These are phyloP conservation scores for Tetropium fuscum DNA, from an alignment of 2,888 invertebrate genomes.

Conservation along the genomic window DNA sequence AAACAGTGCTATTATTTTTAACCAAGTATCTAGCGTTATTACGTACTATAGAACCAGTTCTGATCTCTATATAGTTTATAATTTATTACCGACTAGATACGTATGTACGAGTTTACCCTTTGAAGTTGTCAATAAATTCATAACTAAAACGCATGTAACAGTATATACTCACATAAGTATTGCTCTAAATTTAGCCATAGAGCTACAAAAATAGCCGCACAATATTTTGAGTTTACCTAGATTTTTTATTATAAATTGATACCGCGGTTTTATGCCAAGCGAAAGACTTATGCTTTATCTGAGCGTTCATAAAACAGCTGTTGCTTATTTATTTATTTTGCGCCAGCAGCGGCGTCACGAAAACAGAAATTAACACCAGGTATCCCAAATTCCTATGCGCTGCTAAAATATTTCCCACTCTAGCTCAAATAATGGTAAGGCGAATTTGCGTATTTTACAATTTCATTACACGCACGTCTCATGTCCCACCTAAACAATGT, in stretches of 20 bases:
- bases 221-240: slow-evolving; percentile 29
- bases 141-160: not conserved
- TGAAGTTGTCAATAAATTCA: slow-evolving; percentile 32
- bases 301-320: slow-evolving; percentile 27
- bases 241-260: slow-evolving; percentile 21
- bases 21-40: not conserved
- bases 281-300: slow-evolving; percentile 1
- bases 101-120: slow-evolving; percentile 23
- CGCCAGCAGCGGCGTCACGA: not conserved
- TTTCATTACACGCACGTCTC: too few relatives aligned
- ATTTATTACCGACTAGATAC: slow-evolving; percentile 8
- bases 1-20: slow-evolving; percentile 11
- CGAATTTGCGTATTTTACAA: too few relatives aligned
- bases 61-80: slow-evolving; percentile 11
- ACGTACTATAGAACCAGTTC: too few relatives aligned
- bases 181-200: slow-evolving; percentile 28
- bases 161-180: slow-evolving; percentile 25
- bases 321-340: slow-evolving; percentile 20
- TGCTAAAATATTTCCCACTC: too few relatives aligned
- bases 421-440: too few relatives aligned
- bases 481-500: too few relatives aligned
- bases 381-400: too few relatives aligned
- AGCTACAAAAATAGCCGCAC: slow-evolving; percentile 24
- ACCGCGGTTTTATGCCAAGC: slow-evolving; percentile 13
- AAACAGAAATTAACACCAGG: too few relatives aligned